phyloP scores from a whole-genome alignment of 2,113 vertebrate species.

The Lepisosteus osseus region DNA sequence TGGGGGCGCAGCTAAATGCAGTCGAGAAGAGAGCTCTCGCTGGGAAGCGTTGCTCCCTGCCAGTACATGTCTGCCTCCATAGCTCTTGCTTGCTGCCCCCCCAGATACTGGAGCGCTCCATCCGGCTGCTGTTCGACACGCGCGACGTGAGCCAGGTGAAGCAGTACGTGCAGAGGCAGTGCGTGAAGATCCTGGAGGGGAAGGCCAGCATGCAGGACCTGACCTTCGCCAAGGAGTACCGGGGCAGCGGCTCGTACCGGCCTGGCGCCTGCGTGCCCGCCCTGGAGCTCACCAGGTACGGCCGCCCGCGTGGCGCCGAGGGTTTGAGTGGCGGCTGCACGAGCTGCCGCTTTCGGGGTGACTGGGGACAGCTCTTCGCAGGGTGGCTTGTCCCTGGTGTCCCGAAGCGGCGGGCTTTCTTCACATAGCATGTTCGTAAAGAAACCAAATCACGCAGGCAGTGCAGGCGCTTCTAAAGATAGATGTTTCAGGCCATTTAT shows the following conservation, averaged over 20 bases:
- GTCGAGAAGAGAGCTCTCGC: not conserved
- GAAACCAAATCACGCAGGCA: too few species aligned
- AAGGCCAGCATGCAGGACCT: constrained; percentile 94
- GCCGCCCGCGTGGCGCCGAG: not conserved
- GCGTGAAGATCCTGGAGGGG: constrained; percentile 87
- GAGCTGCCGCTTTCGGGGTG: too few species aligned
- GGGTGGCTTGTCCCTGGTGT: too few species aligned
- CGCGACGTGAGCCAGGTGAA: constrained; percentile 96
- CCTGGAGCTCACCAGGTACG: constrained; percentile 93
- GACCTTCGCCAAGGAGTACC: constrained; percentile 95
- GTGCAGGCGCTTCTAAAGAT: too few species aligned
- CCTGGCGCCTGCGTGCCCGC: constrained; percentile 92
- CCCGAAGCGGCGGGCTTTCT: too few species aligned
- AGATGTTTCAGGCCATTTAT: too few species aligned
- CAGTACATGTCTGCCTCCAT: constrained; percentile 11
- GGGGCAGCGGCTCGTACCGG: constrained; percentile 82
- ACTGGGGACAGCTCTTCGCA: not conserved
- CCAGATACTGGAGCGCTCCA: constrained; percentile 92
- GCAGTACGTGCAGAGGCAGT: constrained; percentile 90
- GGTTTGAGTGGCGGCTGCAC: not conserved
- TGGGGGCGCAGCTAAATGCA: too few species aligned
- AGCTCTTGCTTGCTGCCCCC: constrained; percentile 12
- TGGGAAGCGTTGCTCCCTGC: not conserved
- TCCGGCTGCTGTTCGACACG: constrained; percentile 96
- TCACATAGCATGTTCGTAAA: too few species aligned